Base-by-base conservation (phyloP, 2,113 vertebrate genomes). In the Erinaceus europaeus region DNA sequence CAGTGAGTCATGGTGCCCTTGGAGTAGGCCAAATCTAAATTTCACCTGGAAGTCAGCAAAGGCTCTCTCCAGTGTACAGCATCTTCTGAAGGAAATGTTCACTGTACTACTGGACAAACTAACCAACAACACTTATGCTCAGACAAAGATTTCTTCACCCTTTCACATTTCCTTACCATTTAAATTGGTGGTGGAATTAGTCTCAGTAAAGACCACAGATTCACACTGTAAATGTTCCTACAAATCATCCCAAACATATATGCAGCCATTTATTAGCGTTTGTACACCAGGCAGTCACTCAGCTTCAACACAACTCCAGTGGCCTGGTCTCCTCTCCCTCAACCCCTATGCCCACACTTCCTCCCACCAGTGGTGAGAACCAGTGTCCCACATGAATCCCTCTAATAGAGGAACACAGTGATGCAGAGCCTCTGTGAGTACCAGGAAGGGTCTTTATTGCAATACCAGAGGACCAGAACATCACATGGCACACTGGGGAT, bases 31-130 rank as follows among this genome's bases (percentile, higher is more conserved):
- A 74, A 64, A 82, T 53, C 27, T 81, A 68, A 68, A 85, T 89
- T 94, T 91, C 86, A 86, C 52, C 55, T 84, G 40, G 25, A 72
- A 84, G 91, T 14, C 73, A 74, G 85, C 32, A 57, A 15, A 82
- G 78, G 59, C 27, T 2, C 52, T 88, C 76, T 71, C 59, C 61
- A 72, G 27, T 3, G 2, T 32, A 53, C 36, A 1, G 9, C n/a
- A 55, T 17, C 34, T 74, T 23, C 75, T 53, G 0, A 0, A 59
- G 50, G 23, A 86, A 86, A 79, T 83, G 15, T 62, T 89, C 61
- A 74, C 3, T 8, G 1, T 15, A 0, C 17, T 48, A 52, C 61
- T 91, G 32, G 13, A 64, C 80, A 77, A 81, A 69, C 61, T 88
- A 91, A 79, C 62, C 42, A 84, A 73, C 88, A 76, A 93, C 88